These are phyloP conservation scores for Epizoanthus stellaris DNA, from an alignment of 92 coral and sea anemone genomes.

Conservation along the genomic window DNA sequence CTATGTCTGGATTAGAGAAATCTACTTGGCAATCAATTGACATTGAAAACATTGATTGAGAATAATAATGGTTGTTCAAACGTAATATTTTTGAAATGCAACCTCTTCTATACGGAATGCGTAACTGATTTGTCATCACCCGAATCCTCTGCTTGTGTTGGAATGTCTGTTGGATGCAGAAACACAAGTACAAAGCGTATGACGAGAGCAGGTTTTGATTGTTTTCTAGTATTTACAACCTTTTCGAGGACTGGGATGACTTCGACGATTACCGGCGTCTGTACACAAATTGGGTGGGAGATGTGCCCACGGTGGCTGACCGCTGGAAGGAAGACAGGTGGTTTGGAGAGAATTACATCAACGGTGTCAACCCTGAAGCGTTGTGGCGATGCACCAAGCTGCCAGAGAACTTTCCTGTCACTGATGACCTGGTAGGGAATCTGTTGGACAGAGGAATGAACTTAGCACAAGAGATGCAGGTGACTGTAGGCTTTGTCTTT, in stretches of 20 bases:
- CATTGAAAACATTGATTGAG: too few relatives aligned
- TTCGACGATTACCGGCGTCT: constrained; percentile 50
- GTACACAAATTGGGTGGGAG: constrained; percentile 51
- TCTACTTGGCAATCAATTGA: too few relatives aligned
- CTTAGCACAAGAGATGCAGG: constrained; percentile 51
- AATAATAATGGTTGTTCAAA: too few relatives aligned
- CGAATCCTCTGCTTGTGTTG: too few relatives aligned
- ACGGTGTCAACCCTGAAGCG: constrained; percentile 49
- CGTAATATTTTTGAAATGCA: too few relatives aligned
- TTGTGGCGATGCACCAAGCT: constrained; percentile 47
- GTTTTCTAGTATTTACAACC: neutral
- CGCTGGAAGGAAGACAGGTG: constrained; percentile 57
- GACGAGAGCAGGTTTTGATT: too few relatives aligned
- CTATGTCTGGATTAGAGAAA: too few relatives aligned
- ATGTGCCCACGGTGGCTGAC: constrained; percentile 34
- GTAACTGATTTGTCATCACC: too few relatives aligned
- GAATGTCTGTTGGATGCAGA: too few relatives aligned
- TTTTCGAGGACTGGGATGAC: constrained; percentile 60
- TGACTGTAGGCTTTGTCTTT: neutral
- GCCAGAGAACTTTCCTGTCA: constrained; percentile 51
- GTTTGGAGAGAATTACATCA: constrained; percentile 51
- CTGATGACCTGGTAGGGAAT: constrained; percentile 26
- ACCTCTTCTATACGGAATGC: too few relatives aligned
- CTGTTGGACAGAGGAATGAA: constrained; percentile 49
- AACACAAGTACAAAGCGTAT: too few relatives aligned